phyloP scores from a whole-genome alignment of 2,888 invertebrate species.

The Orthonevra nobilis region DNA sequence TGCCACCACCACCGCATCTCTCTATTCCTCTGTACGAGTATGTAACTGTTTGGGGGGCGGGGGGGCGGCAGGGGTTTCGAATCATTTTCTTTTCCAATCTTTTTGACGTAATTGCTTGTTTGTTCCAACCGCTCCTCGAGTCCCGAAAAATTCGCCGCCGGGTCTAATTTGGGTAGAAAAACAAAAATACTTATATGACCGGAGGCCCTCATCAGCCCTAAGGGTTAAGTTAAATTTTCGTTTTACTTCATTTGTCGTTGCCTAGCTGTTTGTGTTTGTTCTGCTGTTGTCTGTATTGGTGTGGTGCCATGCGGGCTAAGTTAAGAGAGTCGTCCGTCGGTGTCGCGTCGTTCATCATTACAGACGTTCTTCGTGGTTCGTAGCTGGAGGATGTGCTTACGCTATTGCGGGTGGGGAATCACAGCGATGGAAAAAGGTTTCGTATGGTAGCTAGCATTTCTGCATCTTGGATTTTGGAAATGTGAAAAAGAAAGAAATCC shows the following conservation, averaged over 20 bases:
- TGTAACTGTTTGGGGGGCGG: too few relatives aligned
- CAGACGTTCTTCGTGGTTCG: conserved; percentile 56
- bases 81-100: conserved; percentile 71
- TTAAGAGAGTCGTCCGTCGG: conserved; percentile 49
- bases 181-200: conserved; percentile 65
- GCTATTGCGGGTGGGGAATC: conserved; percentile 54
- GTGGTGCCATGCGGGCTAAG: conserved; percentile 10
- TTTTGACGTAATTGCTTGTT: conserved; percentile 74
- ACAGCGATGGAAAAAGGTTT: conserved; percentile 7
- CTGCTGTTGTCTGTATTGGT: neutral
- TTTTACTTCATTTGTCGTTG: conserved; percentile 69
- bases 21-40: conserved; percentile 8
- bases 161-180: conserved; percentile 71
- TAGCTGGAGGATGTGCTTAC: conserved; percentile 34
- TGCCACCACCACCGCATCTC: conserved; percentile 18
- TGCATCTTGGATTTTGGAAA: conserved; percentile 62
- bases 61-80: conserved; percentile 44
- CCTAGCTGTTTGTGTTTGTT: conserved; percentile 3
- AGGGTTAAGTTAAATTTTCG: conserved; percentile 69
- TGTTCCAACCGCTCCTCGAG: conserved; percentile 69
- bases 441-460: conserved; percentile 61
- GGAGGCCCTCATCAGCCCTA: conserved; percentile 62
- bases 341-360: too few relatives aligned
- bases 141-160: conserved; percentile 53
- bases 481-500: conserved; percentile 27